phyloP scores from a whole-genome alignment of 2,888 invertebrate species.

The Leptinotarsa tumamoca region DNA sequence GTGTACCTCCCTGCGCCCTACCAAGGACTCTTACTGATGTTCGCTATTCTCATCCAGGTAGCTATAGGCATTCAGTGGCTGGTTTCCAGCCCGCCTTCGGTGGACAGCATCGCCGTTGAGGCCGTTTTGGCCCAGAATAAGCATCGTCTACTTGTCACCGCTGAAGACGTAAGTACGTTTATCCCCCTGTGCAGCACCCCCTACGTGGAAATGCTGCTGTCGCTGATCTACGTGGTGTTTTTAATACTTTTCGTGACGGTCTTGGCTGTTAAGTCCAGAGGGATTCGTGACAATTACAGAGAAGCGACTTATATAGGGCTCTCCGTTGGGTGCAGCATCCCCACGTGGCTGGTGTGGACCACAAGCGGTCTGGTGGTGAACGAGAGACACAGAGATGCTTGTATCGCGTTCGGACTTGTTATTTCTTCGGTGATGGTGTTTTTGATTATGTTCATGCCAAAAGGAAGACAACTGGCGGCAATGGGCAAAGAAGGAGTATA shows the following conservation, averaged over 20 bases:
- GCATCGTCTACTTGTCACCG: slow-evolving; percentile 65
- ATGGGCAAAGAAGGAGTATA: slow-evolving; percentile 90
- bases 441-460: slow-evolving; percentile 94
- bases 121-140: slow-evolving; percentile 59
- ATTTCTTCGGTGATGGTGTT: slow-evolving; percentile 88
- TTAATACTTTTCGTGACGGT: slow-evolving; percentile 87
- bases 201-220: slow-evolving; percentile 79
- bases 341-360: slow-evolving; percentile 88
- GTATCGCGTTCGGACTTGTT: slow-evolving; percentile 89
- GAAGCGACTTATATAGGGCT: slow-evolving; percentile 94
- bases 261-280: slow-evolving; percentile 85
- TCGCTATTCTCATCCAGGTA: slow-evolving; percentile 91
- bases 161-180: slow-evolving; percentile 54
- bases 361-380: slow-evolving; percentile 84
- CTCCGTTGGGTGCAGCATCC: slow-evolving; percentile 86
- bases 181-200: slow-evolving; percentile 74
- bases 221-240: slow-evolving; percentile 86
- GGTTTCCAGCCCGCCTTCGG: slow-evolving; percentile 80
- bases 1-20: slow-evolving; percentile 94
- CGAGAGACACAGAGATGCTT: slow-evolving; percentile 86
- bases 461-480: slow-evolving; percentile 90
- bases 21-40: slow-evolving; percentile 88
- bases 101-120: slow-evolving; percentile 67
- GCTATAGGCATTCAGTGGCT: slow-evolving; percentile 88
- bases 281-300: slow-evolving; percentile 92